Evolutionary conservation across 2,797 vertebrate species (phyloP), one percentile per base, ranked within the genome.

Genomic region (Neomorphus geoffroyi): DNA sequence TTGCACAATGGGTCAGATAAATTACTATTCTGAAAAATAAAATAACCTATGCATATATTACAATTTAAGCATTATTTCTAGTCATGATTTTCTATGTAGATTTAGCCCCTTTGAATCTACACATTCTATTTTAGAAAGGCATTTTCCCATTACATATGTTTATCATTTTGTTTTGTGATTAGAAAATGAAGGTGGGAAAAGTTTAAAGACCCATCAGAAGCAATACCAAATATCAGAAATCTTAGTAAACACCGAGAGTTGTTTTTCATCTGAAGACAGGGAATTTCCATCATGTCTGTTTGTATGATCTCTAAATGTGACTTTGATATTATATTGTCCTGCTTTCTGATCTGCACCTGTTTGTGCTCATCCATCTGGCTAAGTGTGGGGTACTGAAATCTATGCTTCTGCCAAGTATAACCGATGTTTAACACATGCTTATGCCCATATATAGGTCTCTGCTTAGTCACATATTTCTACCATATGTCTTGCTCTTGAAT

Each of bases 401-500:
- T 87, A 27, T 73, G 53, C 32, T 73, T 85, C 60, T 94, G 66
- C 67, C 80, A 89, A 71, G 92, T 80, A 80, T 77, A 86, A 46
- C 46, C 80, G 70, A n/a, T 67, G 37, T 84, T 83, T 88, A 92
- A 72, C 54, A 75, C 39, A 41, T 53, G 7, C 58, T 94, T 91
- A 30, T 93, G 58, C 70, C 74, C 57, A 30, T 93, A 53, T 73
- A 53, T 85, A 61, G 56, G 61, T 67, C 37, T 67, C 45, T 94
- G 57, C 81, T 93, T 95, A 92, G 90, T 94, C 88, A 74, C 83
- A 32, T 90, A 89, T 94, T 92, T 85, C 56, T 94, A 71, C 45
- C 74, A 46, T 91, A 85, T 94, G 78, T 82, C 80, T 87, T 91
- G 33, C 16, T 82, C 53, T 85, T 90, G 27, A 66, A 11, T 66